Conservation (phyloP, 2,888 invertebrate genomes). For the Sepiola atlantica region DNA sequence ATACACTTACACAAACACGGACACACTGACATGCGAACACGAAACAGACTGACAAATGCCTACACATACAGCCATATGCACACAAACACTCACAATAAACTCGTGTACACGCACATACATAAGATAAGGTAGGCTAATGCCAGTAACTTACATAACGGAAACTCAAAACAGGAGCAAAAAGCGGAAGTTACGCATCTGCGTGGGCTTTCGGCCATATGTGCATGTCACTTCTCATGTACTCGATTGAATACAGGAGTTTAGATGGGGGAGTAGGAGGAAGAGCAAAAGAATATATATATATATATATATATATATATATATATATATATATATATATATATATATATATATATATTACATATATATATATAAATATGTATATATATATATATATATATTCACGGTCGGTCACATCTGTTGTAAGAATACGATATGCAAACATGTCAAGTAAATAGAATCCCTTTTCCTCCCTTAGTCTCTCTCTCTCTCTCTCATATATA, state of each 20-base stretch:
- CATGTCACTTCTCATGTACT: background rate
- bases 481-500: background rate
- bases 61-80: background rate
- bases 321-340: background rate
- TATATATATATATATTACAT: background rate
- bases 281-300: background rate
- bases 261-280: background rate
- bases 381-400: background rate
- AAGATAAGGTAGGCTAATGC: background rate
- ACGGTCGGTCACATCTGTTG: background rate
- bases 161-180: background rate
- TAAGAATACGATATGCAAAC: background rate
- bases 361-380: background rate
- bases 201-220: background rate
- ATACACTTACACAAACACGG: background rate
- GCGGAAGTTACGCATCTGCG: background rate
- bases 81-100: background rate
- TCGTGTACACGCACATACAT: background rate
- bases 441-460: background rate
- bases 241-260: background rate
- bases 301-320: background rate
- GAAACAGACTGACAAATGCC: too few species aligned
- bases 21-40: background rate
- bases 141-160: background rate
- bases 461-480: too few species aligned